Conservation (phyloP, 2,797 vertebrate genomes). For the Sebastes variabilis region DNA sequence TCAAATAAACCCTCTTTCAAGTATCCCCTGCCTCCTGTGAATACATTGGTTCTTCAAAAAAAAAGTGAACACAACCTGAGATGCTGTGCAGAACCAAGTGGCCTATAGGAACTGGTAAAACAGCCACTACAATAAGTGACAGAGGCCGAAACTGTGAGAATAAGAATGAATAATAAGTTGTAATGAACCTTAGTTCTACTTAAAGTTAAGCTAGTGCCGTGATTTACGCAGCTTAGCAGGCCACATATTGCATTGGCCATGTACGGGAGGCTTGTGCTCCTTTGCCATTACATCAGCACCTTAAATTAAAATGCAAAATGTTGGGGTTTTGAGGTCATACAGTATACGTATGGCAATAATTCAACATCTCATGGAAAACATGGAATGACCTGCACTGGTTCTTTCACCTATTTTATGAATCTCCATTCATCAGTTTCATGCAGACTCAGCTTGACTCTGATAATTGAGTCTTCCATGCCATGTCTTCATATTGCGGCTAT, state of each 20-base stretch:
- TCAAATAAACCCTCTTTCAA: too few species aligned
- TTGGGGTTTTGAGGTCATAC: background rate
- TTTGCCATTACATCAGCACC: background rate
- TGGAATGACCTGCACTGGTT: background rate
- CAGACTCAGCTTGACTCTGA: slow-evolving; percentile 51
- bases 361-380: slow-evolving; percentile 8
- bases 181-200: background rate
- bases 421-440: slow-evolving; percentile 37
- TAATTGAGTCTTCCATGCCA: slow-evolving; percentile 39
- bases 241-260: background rate
- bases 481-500: slow-evolving; percentile 54
- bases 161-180: background rate
- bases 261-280: background rate
- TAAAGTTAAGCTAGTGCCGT: background rate
- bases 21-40: too few species aligned
- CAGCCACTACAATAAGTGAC: background rate
- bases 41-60: too few species aligned
- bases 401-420: slow-evolving; percentile 25
- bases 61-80: background rate
- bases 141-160: background rate
- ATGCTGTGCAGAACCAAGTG: background rate
- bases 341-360: background rate
- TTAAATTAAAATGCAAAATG: background rate
- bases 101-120: background rate
- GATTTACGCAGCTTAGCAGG: background rate